Conservation (phyloP, 2,888 invertebrate genomes). For the Matsumyia berberina region DNA sequence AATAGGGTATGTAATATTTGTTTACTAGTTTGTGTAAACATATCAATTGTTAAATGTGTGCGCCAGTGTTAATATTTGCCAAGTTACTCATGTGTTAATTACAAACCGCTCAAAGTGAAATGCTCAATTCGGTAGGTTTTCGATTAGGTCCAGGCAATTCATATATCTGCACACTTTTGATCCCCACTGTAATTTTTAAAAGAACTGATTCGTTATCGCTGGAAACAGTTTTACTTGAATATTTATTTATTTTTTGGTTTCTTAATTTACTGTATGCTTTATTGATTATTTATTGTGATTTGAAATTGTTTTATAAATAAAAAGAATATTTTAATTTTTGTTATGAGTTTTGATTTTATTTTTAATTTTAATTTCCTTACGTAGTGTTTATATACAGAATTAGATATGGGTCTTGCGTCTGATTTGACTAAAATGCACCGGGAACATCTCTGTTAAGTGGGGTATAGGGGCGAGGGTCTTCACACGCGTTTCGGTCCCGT, state of each 20-base stretch:
- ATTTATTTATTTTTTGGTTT: constrained; percentile 11
- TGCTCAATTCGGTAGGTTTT: constrained; percentile 26
- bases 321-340: constrained; percentile 14
- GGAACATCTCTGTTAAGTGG: no score
- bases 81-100: not conserved
- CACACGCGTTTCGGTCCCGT: no score
- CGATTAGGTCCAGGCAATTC: not conserved
- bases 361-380: not conserved
- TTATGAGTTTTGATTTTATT: constrained; percentile 14
- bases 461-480: no score
- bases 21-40: constrained; percentile 42
- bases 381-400: no score
- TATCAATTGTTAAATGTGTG: constrained; percentile 43
- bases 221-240: constrained; percentile 15
- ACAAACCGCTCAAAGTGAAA: constrained; percentile 16
- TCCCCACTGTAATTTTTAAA: not conserved
- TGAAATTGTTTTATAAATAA: constrained; percentile 43
- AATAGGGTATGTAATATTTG: constrained; percentile 1
- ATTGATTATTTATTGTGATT: constrained; percentile 35
- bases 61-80: constrained; percentile 37
- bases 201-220: not conserved
- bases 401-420: no score
- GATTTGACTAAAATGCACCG: no score
- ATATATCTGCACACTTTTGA: not conserved
- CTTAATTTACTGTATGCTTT: constrained; percentile 11